Conservation (phyloP, 2,888 invertebrate genomes). For the Acleris literana region DNA sequence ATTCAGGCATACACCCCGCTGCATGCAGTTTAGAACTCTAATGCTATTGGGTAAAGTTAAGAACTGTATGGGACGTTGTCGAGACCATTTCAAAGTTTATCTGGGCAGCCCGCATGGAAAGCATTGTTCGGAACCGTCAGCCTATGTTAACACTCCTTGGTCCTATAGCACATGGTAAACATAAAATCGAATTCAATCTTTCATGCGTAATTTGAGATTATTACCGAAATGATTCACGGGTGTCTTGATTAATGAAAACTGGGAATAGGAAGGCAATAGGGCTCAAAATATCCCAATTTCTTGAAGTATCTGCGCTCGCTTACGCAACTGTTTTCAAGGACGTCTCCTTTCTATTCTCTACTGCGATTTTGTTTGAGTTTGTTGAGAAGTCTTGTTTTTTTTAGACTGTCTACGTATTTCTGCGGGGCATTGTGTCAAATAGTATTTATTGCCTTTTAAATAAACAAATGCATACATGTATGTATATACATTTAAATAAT, state of each 20-base stretch:
- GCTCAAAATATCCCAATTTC: no score
- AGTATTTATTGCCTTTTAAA: no score
- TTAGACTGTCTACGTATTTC: no score
- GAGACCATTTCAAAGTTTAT: slow-evolving; percentile 63
- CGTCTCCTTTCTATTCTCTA: no score
- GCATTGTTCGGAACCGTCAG: slow-evolving; percentile 64
- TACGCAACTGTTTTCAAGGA: no score
- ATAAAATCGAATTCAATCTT: slow-evolving; percentile 48
- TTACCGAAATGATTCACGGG: neutral
- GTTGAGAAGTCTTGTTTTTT: no score
- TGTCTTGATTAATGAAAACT: neutral
- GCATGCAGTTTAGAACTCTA: slow-evolving; percentile 50
- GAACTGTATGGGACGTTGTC: slow-evolving; percentile 46
- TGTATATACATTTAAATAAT: no score
- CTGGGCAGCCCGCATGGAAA: slow-evolving; percentile 60
- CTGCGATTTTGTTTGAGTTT: no score
- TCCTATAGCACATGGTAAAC: slow-evolving; percentile 46
- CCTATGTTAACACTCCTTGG: slow-evolving; percentile 61
- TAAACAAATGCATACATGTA: no score
- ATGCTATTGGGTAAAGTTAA: slow-evolving; percentile 45
- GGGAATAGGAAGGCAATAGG: no score
- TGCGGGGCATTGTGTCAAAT: no score
- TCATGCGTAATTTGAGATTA: slow-evolving; percentile 38
- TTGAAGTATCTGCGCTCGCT: no score
- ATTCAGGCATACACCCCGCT: slow-evolving; percentile 52